These are phyloP conservation scores for Anastatus disparis DNA, from an alignment of 1,140 invertebrate genomes.

Conservation along the genomic window DNA sequence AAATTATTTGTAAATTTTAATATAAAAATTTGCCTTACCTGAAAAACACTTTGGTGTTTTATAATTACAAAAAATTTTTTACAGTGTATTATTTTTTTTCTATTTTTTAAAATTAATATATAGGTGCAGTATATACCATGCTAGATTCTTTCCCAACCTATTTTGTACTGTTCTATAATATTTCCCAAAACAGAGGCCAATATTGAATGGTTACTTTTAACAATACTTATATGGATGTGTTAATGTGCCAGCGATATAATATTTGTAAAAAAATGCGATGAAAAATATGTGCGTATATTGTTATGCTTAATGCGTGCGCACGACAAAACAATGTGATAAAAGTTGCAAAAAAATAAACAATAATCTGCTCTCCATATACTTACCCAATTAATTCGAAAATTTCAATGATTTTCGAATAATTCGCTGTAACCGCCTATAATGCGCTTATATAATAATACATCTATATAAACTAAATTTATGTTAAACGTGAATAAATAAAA, in stretches of 20 bases:
- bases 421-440: constrained; percentile 7
- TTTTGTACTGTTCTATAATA: too few species aligned
- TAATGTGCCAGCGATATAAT: not conserved
- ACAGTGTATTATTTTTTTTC: not conserved
- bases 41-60: too few species aligned
- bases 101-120: not conserved
- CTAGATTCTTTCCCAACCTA: not conserved
- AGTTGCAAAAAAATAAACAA: not conserved
- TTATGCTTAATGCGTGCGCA: not conserved
- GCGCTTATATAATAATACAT: constrained; percentile 9
- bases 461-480: not conserved
- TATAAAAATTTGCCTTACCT: too few species aligned
- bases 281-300: not conserved
- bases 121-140: too few species aligned
- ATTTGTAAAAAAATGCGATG: constrained; percentile 12
- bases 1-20: too few species aligned
- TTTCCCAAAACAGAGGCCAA: not conserved
- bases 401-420: not conserved
- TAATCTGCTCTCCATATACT: constrained; percentile 1
- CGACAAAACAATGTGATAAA: too few species aligned
- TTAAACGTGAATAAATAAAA: not conserved
- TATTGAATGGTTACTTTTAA: not conserved
- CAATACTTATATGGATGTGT: not conserved
- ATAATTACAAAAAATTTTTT: too few species aligned
- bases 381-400: too few species aligned